Conservation (phyloP, 2,797 vertebrate species). For the Dermochelys coriacea region DNA sequence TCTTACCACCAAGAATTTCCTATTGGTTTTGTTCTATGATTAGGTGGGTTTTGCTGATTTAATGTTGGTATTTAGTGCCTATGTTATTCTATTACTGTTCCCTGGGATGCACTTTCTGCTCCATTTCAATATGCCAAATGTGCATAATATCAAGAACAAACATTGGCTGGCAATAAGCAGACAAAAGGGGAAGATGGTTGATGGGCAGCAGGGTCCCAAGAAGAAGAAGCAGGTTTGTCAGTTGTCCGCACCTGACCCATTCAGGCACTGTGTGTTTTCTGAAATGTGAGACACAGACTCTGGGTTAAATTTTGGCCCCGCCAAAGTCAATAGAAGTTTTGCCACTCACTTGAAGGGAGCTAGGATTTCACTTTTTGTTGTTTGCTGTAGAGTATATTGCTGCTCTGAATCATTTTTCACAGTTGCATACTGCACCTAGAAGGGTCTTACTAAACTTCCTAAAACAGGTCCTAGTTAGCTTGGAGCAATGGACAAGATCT, state of each 20-base stretch:
- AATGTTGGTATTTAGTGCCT: neutral
- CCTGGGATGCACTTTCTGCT: neutral
- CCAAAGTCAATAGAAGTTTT: neutral
- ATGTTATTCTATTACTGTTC: neutral
- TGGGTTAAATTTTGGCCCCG: neutral
- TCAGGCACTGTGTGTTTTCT: neutral
- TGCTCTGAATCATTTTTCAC: neutral
- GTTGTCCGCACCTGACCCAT: neutral
- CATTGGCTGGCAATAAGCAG: fast-evolving
- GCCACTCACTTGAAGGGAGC: fast-evolving
- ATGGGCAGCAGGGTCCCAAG: neutral
- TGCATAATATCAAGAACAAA: neutral
- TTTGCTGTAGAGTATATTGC: neutral
- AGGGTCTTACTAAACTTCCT: neutral
- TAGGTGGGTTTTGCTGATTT: neutral
- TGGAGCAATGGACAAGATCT: neutral
- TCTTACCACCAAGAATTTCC: neutral
- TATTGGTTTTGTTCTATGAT: neutral
- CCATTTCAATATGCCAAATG: fast-evolving
- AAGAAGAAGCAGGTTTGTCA: neutral
- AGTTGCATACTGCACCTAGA: neutral
- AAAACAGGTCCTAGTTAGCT: neutral
- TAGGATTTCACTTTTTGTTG: neutral
- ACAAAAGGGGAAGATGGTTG: neutral
- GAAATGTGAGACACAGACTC: neutral